Evolutionary conservation across 2,888 invertebrate genomes (phyloP), one percentile per base, ranked within the genome.

Genomic region (Pristionchus maxplancki): DNA sequence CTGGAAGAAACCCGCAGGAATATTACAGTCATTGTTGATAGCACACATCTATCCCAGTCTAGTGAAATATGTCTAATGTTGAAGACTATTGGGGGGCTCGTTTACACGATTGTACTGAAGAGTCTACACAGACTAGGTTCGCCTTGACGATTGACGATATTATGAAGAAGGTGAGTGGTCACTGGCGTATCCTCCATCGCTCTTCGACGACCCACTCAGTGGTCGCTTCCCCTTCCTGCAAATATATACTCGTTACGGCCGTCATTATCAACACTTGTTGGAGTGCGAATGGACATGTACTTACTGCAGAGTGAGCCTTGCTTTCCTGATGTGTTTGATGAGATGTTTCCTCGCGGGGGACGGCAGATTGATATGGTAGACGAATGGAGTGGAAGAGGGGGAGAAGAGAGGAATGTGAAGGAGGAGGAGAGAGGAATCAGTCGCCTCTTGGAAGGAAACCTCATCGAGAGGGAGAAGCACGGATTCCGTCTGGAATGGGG

Each of bases 121-220:
- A n/a, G n/a, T n/a, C n/a, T n/a, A n/a, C n/a, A n/a, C n/a, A n/a
- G n/a, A n/a, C n/a, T n/a, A n/a, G n/a, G n/a, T n/a, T n/a, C n/a
- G n/a, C n/a, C n/a, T n/a, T n/a, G n/a, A n/a, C n/a, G n/a, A n/a
- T n/a, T n/a, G n/a, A n/a, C 5, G 31, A 11, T n/a, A 78, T 78
- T 40, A 64, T 44, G 87, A 88, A 28, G 81, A 34, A 24, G 88
- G 88, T 0, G 92, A 88, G 5, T 90, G 90, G 87, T 92, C 92
- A 28, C 91, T 91, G 17, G 90, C 92, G 85, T 92, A 92, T 24
- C 92, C 92, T 48, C 91, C 92, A 83, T 92, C 92, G 3, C 91
- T 91, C 86, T 91, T 91, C 74, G 91, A 91, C 0, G 92, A 92
- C 62, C 92, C 92, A 82, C 91, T 91, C 82, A 92, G 53, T 11